A percentile compares a stretch with the other conserved stretches of the same genome.
phyloP scores from a whole-genome alignment of 1,140 invertebrate species.

The Goniozus legneri region DNA sequence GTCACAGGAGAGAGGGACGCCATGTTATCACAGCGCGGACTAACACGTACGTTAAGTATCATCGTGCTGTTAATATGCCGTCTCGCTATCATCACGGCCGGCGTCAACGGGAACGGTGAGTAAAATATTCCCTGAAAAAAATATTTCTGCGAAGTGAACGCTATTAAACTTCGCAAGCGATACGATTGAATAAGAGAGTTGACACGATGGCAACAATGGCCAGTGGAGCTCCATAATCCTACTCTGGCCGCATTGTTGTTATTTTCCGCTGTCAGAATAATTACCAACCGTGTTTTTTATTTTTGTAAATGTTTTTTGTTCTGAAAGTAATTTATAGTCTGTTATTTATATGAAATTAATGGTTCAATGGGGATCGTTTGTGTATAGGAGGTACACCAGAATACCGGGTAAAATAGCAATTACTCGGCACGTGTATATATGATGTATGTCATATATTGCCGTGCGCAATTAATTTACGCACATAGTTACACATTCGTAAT shows the following conservation, averaged over 20 bases:
- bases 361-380: slow-evolving; percentile 9
- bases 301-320: too few species aligned
- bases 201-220: neutral
- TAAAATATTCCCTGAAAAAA: slow-evolving; percentile 2
- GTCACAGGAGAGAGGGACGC: slow-evolving; percentile 43
- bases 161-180: neutral
- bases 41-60: slow-evolving; percentile 31
- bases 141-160: neutral
- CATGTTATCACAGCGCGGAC: slow-evolving; percentile 36
- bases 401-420: neutral
- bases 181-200: neutral
- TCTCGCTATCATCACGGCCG: slow-evolving; percentile 23
- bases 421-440: neutral
- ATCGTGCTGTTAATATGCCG: slow-evolving; percentile 22
- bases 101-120: slow-evolving; percentile 33
- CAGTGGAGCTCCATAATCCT: neutral
- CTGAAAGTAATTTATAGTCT: too few species aligned
- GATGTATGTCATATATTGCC: slow-evolving; percentile 2
- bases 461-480: slow-evolving; percentile 14
- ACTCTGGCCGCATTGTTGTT: neutral
- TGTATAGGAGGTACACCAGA: slow-evolving; percentile 2
- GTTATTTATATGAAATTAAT: slow-evolving; percentile 5
- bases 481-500: neutral
- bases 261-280: neutral
- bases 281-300: slow-evolving; percentile 1